A percentile compares a stretch with the other conserved stretches of the same genome.
These are phyloP conservation scores for Epirrhoe alternata DNA, from an alignment of 2,888 invertebrate genomes.

Conservation along the genomic window DNA sequence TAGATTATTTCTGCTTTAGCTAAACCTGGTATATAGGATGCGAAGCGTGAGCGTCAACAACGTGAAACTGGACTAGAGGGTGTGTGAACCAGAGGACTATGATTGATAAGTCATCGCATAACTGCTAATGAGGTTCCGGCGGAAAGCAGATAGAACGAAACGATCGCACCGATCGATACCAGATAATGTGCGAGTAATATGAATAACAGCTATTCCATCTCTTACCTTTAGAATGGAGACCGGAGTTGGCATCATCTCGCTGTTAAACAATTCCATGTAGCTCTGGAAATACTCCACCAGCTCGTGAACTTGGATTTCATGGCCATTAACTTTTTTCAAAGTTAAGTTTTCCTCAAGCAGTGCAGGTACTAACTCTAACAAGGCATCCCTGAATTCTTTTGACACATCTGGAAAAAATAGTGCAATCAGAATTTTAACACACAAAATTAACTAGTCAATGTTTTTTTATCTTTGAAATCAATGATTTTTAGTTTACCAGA, in stretches of 20 bases:
- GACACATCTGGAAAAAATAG: conserved; percentile 32
- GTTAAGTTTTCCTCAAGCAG: conserved; percentile 87
- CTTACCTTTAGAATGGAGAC: conserved; percentile 95
- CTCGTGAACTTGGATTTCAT: conserved; percentile 85
- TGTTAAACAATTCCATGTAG: conserved; percentile 96
- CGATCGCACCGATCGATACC: too few species aligned
- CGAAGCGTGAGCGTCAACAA: too few species aligned
- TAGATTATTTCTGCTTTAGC: too few species aligned
- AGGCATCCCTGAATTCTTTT: conserved; percentile 91
- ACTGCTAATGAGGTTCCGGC: too few species aligned
- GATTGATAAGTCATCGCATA: too few species aligned
- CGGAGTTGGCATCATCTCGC: conserved; percentile 96
- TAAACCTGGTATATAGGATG: too few species aligned
- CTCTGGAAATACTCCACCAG: conserved; percentile 96
- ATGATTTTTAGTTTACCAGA: conserved; percentile 23
- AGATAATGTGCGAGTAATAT: neutral
- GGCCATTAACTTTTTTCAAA: conserved; percentile 95
- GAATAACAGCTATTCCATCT: neutral
- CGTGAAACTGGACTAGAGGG: too few species aligned
- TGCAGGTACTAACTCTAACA: conserved; percentile 71
- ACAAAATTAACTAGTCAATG: too few species aligned
- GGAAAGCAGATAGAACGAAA: too few species aligned
- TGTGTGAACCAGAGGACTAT: too few species aligned
- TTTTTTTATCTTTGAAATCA: neutral
- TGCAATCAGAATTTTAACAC: too few species aligned